Conservation (phyloP, 2,113 vertebrate genomes). For the Saguinus imperator region DNA sequence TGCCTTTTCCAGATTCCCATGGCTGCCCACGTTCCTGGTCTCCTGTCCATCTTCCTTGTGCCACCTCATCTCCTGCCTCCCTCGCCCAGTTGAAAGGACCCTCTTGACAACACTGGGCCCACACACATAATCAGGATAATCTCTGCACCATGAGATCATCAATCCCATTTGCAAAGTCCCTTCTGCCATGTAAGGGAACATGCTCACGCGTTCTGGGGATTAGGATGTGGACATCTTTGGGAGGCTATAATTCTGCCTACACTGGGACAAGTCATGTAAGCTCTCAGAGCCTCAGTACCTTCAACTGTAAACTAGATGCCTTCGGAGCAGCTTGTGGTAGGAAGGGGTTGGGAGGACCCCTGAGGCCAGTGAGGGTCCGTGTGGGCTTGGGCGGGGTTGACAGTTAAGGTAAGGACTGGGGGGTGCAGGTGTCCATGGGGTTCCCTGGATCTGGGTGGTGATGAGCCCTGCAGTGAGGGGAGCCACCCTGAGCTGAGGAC, state of each 20-base stretch:
- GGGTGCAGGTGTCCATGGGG: neutral
- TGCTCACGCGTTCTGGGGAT: neutral
- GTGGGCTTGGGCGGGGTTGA: neutral
- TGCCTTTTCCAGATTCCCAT: neutral
- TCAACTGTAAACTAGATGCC: neutral
- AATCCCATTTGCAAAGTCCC: neutral
- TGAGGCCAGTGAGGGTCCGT: neutral
- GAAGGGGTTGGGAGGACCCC: neutral
- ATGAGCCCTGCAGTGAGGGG: too few species aligned
- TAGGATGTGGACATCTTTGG: neutral
- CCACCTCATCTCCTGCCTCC: neutral
- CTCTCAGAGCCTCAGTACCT: neutral
- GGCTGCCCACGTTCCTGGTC: neutral
- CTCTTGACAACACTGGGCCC: neutral
- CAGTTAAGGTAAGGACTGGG: neutral
- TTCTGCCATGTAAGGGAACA: neutral
- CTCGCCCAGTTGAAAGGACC: neutral
- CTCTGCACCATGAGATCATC: neutral
- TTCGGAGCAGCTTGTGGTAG: neutral
- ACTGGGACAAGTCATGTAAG: neutral
- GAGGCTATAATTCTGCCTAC: neutral
- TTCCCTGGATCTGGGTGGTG: neutral
- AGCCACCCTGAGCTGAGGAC: neutral
- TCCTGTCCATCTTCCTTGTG: neutral
- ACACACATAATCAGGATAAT: neutral